phyloP scores from a whole-genome alignment of 2,888 invertebrate genomes.

The Chymomyza procnemis region DNA sequence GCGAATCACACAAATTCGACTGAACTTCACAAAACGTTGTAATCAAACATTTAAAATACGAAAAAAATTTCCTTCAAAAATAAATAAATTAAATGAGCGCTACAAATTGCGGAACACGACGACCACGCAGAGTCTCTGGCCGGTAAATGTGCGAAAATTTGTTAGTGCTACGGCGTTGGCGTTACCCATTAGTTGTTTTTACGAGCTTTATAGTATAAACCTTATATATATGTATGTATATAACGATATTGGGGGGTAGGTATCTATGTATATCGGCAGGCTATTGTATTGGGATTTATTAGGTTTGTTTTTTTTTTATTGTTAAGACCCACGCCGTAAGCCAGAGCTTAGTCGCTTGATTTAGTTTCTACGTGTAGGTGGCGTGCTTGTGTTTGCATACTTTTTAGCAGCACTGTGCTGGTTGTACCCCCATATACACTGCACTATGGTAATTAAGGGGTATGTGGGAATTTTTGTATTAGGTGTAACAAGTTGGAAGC shows the following conservation, averaged over 20 bases:
- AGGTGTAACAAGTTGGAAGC: no score
- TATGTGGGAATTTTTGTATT: no score
- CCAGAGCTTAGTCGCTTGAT: neutral
- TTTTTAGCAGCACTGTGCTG: constrained; percentile 39
- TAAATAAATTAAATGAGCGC: constrained; percentile 55
- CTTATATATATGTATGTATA: neutral
- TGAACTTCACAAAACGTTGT: constrained; percentile 73
- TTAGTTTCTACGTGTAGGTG: constrained; percentile 3
- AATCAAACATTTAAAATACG: constrained; percentile 74
- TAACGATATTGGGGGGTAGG: neutral
- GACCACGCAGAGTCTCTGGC: constrained; percentile 10
- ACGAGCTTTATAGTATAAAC: neutral
- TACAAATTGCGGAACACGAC: constrained; percentile 69
- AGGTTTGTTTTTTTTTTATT: neutral
- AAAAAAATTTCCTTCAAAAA: constrained; percentile 48
- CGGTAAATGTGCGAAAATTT: constrained; percentile 19
- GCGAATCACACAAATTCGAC: constrained; percentile 73
- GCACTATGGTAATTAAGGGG: neutral
- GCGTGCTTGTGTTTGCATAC: constrained; percentile 36
- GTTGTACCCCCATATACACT: neutral
- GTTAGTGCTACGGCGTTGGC: neutral
- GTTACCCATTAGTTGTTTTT: constrained; percentile 12
- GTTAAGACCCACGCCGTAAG: neutral
- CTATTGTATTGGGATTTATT: neutral
- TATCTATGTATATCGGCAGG: neutral